A percentile compares a stretch with the other conserved stretches of the same genome.
Evolutionary conservation across 2,113 vertebrate genomes (phyloP).

Genomic region (Corythornis madagascariensis): DNA sequence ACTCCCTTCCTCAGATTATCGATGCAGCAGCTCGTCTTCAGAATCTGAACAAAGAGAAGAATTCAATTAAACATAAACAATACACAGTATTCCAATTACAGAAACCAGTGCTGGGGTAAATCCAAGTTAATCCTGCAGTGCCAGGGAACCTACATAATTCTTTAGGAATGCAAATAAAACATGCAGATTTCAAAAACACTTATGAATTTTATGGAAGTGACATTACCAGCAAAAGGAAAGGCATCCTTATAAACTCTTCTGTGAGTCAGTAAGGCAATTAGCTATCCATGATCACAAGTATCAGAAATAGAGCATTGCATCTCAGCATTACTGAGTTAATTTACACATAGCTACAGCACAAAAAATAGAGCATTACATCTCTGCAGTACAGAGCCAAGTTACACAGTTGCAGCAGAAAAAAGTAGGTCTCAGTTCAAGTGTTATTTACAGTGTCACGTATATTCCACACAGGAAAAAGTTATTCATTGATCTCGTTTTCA

Average conservation of each 20-base stretch:
- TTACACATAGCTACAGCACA: constrained; percentile 5
- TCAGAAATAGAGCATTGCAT: constrained; percentile 45
- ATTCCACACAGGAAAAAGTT: background rate
- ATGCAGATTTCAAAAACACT: background rate
- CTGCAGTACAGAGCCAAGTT: background rate
- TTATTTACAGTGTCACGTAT: background rate
- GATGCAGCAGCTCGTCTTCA: constrained; percentile 30
- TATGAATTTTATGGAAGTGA: background rate
- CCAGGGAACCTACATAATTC: background rate
- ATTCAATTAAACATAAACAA: background rate
- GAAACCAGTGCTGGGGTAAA: background rate
- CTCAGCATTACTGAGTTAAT: background rate
- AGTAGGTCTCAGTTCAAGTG: background rate
- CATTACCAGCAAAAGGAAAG: background rate
- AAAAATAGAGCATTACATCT: constrained; percentile 43
- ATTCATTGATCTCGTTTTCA: background rate
- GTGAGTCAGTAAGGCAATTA: background rate
- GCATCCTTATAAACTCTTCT: background rate
- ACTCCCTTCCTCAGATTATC: background rate
- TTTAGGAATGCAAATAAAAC: constrained; percentile 22
- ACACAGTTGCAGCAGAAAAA: constrained; percentile 32
- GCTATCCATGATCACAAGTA: background rate
- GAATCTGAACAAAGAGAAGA: constrained; percentile 51
- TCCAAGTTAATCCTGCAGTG: background rate
- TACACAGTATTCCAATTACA: background rate